Conservation (phyloP, 1,140 invertebrate genomes). For the Drosophila pachea region DNA sequence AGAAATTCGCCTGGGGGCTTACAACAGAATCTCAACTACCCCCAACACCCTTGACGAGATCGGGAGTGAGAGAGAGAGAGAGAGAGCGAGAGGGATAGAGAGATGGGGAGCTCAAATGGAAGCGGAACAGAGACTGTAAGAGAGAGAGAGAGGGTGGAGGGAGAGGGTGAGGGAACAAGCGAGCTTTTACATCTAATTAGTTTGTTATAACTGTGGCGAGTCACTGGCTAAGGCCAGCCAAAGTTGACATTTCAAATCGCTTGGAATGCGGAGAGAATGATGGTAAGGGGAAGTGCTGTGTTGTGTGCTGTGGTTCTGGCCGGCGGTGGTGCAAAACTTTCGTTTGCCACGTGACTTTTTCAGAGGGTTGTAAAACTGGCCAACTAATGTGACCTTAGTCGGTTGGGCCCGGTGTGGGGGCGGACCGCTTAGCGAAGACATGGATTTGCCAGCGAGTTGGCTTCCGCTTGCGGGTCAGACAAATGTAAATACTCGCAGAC, state of each 20-base stretch:
- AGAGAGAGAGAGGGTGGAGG: background rate
- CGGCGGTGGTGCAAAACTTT: constrained; percentile 21
- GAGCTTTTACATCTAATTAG: constrained; percentile 67
- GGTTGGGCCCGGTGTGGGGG: constrained; percentile 5
- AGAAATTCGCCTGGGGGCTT: constrained; percentile 47
- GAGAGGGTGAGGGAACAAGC: background rate
- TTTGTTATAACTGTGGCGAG: constrained; percentile 42
- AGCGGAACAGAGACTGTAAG: background rate
- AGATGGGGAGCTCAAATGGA: no score
- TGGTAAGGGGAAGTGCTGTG: background rate
- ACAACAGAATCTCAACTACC: constrained; percentile 18
- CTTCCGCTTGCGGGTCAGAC: constrained; percentile 35
- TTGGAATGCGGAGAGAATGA: background rate
- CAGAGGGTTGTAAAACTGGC: constrained; percentile 36
- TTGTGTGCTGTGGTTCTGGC: background rate
- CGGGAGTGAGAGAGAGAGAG: background rate
- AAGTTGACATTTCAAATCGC: constrained; percentile 56
- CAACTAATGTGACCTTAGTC: constrained; percentile 63
- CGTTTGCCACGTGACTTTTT: constrained; percentile 40
- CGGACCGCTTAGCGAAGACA: constrained; percentile 3
- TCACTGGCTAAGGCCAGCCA: constrained; percentile 1
- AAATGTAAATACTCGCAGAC: constrained; percentile 64
- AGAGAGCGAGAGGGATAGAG: background rate
- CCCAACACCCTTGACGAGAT: constrained; percentile 2
- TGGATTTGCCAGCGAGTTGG: constrained; percentile 15